Conservation (phyloP, 23 tunicate genomes). For the Halocynthia aurantium region DNA sequence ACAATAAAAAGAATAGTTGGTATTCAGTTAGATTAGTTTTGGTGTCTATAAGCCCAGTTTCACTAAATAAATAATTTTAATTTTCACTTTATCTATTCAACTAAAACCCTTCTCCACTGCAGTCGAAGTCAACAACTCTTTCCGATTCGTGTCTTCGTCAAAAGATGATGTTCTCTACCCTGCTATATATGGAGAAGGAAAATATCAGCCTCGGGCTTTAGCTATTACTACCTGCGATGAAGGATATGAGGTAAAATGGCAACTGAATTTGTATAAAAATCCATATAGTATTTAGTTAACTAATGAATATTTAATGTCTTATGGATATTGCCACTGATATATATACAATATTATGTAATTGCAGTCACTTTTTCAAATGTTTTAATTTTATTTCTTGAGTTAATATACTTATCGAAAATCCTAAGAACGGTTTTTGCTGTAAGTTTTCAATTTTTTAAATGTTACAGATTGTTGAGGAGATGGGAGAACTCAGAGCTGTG, state of each 20-base stretch:
- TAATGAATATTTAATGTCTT: too few species aligned
- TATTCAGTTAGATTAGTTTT: neutral
- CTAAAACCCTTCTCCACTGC: neutral
- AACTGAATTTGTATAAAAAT: neutral
- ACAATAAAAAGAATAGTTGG: too few species aligned
- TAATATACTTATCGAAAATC: too few species aligned
- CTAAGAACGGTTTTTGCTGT: too few species aligned
- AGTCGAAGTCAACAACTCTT: conserved; percentile 4
- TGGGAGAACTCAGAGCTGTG: too few species aligned
- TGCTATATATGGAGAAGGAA: conserved; percentile 24
- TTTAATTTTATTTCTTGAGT: too few species aligned
- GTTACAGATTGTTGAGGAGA: too few species aligned
- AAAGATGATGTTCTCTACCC: conserved; percentile 37
- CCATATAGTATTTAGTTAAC: too few species aligned
- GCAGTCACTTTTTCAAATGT: too few species aligned
- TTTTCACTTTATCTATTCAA: neutral
- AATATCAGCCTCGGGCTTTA: conserved; percentile 41
- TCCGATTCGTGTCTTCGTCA: conserved; percentile 20
- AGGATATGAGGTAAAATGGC: conserved; percentile 44
- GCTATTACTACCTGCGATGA: conserved; percentile 58
- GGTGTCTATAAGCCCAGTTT: neutral
- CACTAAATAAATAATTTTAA: neutral
- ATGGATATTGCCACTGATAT: too few species aligned
- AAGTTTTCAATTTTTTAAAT: too few species aligned
- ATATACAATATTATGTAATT: too few species aligned